Conservation (phyloP, 1,140 invertebrate species). For the Psix sp. region DNA sequence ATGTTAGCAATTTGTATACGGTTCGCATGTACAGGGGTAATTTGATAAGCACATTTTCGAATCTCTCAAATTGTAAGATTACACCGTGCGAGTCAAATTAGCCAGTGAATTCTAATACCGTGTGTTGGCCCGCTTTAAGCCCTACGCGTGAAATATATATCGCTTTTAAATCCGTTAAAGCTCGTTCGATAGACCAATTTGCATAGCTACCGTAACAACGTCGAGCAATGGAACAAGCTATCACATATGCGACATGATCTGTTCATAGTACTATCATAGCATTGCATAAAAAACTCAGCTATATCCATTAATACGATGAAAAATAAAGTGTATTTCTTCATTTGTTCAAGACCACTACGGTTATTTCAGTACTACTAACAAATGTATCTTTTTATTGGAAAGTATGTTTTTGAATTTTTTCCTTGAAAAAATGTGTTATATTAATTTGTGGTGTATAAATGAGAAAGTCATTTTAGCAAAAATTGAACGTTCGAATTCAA, state of each 20-base stretch:
- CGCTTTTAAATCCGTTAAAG: constrained; percentile 75
- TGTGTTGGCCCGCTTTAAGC: constrained; percentile 47
- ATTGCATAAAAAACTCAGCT: constrained; percentile 27
- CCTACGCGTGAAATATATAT: constrained; percentile 66
- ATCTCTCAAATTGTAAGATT: constrained; percentile 56
- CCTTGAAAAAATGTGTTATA: too few species aligned
- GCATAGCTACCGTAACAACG: constrained; percentile 66
- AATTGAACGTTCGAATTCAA: too few species aligned
- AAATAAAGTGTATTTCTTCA: too few species aligned
- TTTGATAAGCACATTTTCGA: constrained; percentile 55
- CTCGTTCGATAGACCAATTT: constrained; percentile 67
- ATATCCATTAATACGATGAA: too few species aligned
- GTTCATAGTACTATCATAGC: constrained; percentile 32
- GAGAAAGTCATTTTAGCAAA: too few species aligned
- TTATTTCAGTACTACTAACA: too few species aligned
- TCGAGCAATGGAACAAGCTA: constrained; percentile 46
- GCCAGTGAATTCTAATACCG: constrained; percentile 65
- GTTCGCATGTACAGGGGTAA: too few species aligned
- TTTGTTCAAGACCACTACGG: too few species aligned
- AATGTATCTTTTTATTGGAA: too few species aligned
- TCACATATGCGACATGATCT: constrained; percentile 47
- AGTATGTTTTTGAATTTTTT: too few species aligned
- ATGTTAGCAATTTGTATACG: too few species aligned
- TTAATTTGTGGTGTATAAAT: too few species aligned
- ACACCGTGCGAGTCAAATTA: constrained; percentile 54